Evolutionary conservation across 2,113 vertebrate species (phyloP), one percentile per base, ranked within the genome.

Genomic region (Pitta sordida): DNA sequence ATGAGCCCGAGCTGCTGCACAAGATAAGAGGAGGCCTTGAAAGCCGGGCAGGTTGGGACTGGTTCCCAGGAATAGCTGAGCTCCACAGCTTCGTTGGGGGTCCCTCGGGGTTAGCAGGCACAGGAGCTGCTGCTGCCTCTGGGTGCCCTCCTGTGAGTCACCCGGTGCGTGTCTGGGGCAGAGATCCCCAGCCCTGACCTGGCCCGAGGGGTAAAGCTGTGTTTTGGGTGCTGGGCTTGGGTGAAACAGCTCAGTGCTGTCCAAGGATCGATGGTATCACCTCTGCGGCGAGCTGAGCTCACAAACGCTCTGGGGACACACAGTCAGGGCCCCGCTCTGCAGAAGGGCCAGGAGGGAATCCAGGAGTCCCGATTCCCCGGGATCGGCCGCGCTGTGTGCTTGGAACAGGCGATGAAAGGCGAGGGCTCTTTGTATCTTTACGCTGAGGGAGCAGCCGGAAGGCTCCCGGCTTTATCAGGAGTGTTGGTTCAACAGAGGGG

Each of bases 41-140:
- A 75, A 86, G 60, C 60, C 1, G 13, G 88, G 80, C 95, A 94
- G 90, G 95, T 90, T 11, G 4, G 3, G 92, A 79, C 94, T 71
- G 91, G 95, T 62, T 94, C 89, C 83, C 7, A 8, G 70, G 86
- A 78, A 86, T 48, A 83, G 90, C 90, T 93, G 95, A 96, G 82
- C 93, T 95, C 39, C 82, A 55, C 77, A 26, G 93, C 94, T 36
- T 90, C 81, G 83, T 88, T 95, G 95, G 91, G 95, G 95, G 95
- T 96, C 94, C 84, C 83, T n/a, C 74, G 3, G 5, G 74, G 88
- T 81, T 88, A 27, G 36, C 44, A 46, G 3, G 37, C 55, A 69
- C 86, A 24, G 83, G 11, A 37, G 59, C 70, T 44, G 79, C 70
- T 44, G 79, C 70, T 44, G 79, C 88, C 49, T 60, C 46, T 3